Evolutionary conservation across 2,113 vertebrate species (phyloP), one percentile per base, ranked within the genome.

Genomic region (Caracal caracal): DNA sequence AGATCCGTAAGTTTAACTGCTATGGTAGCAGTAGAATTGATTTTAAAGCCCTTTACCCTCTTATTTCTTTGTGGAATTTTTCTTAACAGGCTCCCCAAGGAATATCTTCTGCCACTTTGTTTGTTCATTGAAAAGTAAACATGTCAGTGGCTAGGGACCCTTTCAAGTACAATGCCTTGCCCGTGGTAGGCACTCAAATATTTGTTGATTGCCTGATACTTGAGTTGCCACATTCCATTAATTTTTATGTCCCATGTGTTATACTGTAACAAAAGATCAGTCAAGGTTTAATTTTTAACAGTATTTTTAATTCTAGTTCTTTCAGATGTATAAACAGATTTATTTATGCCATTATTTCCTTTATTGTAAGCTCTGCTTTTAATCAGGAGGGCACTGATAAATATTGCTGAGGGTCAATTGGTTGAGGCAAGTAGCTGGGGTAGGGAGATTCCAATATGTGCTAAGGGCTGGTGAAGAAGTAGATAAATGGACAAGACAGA

Each of bases 71-170:
- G 56, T 88, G 85, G 22, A 90, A 40, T 90, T 95, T 91, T 96
- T 84, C 79, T 91, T 91, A 95, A 61, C 40, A 91, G 47, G 30
- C 5, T 96, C 96, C 66, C 93, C 40, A 93, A 88, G 89, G 96
- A 87, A 37, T 83, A 85, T 68, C 66, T 86, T 95, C 66, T 92
- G 79, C 68, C 80, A 86, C 82, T 40, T 90, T 76, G 66, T 83
- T 96, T 95, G 93, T 76, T 90, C 28, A 9, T 92, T 96, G 43
- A 75, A 92, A 96, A 85, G 53, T 78, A 97, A 94, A 96, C n/a
- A 90, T 59, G 95, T 94, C 28, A 80, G 78, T 83, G 51, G 19
- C 49, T 93, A 86, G 12, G 83, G 65, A 90, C 90, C 91, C 17
- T 83, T 78, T 96, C 53, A 90, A 97, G 68, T 90, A 93, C 43